Base-by-base conservation (phyloP, 2,113 vertebrate species). In the Myanophis thanlyinensis region DNA sequence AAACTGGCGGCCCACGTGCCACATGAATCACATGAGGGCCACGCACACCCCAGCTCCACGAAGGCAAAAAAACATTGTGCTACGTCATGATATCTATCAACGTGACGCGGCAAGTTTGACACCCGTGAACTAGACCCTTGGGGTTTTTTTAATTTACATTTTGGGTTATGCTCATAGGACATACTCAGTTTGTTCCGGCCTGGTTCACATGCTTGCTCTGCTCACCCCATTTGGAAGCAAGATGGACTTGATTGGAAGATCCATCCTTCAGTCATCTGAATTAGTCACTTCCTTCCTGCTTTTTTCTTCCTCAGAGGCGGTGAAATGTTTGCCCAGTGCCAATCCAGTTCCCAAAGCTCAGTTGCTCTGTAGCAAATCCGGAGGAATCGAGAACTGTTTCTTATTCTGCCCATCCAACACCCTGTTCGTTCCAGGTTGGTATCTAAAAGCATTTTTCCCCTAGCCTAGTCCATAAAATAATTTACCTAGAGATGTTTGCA, bases 371-470 rank as follows among this genome's bases (percentile, higher is more conserved):
- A 97, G 97, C 94, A 99, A 98, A 96, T 98, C 91, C 0, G 98
- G 98, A 54, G 98, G 98, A 1, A 96, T 97, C n/a, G 99, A 99
- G 94, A 98, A 97, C 95, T 99, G 99, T 96, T 98, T 98, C 0
- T 97, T 99, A 1, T 98, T 98, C 51, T 99, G 99, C 94, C 98
- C 98, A 0, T 98, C 98, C 92, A 98, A 98, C 10, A 98, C 98
- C 0, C 98, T 98, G 87, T 99, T 99, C 95, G 80, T 97, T 30
- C 98, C 99, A 98, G 99, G 99, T 99, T 96, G 91, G 96, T 97
- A 90, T 49, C 22, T 80, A 92, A 0, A 2, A 40, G 0, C 44
- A 4, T 67, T 90, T 95, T 73, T 89, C 18, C 84, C 7, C 7
- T 0, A 6, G 73, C 7, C 7, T 0, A 6, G 73, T 80, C 35